Conservation (phyloP, 2,797 vertebrate genomes). For the Sebastes umbrosus region DNA sequence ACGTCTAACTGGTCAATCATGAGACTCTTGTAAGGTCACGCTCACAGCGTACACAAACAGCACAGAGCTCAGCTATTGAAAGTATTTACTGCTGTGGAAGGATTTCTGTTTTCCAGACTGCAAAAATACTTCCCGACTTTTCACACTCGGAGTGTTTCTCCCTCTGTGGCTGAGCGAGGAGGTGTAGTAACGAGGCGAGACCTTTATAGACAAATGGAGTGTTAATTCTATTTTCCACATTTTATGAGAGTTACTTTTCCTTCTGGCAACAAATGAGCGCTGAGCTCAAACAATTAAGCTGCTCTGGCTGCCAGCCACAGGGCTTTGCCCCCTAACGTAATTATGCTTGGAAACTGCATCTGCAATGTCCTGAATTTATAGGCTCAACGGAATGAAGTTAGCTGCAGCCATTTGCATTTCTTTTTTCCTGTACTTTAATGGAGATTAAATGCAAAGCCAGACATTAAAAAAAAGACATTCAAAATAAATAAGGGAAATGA, state of each 20-base stretch:
- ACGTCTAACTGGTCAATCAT: conserved; percentile 7
- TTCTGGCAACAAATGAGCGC: conserved; percentile 24
- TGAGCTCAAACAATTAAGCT: conserved; percentile 52
- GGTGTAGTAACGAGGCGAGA: conserved; percentile 17
- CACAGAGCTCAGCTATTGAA: conserved; percentile 6
- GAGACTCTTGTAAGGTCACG: not conserved
- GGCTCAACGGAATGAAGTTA: conserved; percentile 49
- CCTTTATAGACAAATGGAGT: conserved; percentile 33
- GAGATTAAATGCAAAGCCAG: conserved; percentile 21
- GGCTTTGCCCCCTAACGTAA: conserved; percentile 49
- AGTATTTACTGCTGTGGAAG: conserved; percentile 13
- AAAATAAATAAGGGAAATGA: conserved; percentile 35
- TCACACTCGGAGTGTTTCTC: conserved; percentile 4
- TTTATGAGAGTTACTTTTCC: conserved; percentile 48
- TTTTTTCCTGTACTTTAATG: conserved; percentile 5
- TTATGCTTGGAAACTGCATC: conserved; percentile 56
- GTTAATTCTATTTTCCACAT: conserved; percentile 61
- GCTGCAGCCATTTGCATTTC: conserved; percentile 22
- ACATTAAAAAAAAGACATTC: conserved; percentile 12
- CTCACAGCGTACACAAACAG: not conserved
- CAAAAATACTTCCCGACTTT: conserved; percentile 9
- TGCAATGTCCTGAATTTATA: conserved; percentile 52
- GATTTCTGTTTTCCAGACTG: not conserved
- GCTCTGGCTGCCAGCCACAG: conserved; percentile 39
- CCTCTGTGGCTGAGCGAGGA: conserved; percentile 3